A percentile compares a stretch with the other conserved stretches of the same genome.
Conservation (phyloP, 92 coral and sea anemone genomes). For the Siderastrea radians region DNA sequence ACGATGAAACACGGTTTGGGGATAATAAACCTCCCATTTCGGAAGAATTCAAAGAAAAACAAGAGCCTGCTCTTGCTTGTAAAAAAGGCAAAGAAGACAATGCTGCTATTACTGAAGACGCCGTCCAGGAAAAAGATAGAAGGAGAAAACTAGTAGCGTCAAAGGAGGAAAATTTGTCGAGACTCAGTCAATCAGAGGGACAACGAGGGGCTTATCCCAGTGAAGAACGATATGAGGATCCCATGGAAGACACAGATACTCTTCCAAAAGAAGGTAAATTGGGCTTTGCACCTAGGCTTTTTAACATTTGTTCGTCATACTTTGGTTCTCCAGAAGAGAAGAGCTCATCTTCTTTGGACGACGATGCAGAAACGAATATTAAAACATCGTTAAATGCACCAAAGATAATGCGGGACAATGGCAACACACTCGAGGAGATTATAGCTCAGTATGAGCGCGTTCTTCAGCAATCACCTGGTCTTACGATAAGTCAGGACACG, state of each 20-base stretch:
- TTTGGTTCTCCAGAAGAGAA: background rate
- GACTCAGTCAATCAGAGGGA: background rate
- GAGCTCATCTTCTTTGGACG: background rate
- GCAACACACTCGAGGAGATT: slow-evolving; percentile 69
- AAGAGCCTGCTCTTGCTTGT: background rate
- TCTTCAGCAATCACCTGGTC: background rate
- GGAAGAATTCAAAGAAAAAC: background rate
- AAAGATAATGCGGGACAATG: slow-evolving; percentile 48
- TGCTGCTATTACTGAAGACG: background rate
- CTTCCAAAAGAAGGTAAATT: background rate
- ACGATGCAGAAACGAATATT: background rate
- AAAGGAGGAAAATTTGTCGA: too few relatives aligned
- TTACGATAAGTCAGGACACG: background rate
- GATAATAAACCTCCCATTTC: background rate
- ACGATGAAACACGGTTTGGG: background rate
- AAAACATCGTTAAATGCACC: slow-evolving; percentile 40
- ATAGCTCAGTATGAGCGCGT: slow-evolving; percentile 71
- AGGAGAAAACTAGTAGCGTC: too few relatives aligned
- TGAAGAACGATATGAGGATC: background rate
- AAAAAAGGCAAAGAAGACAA: background rate
- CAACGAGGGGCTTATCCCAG: background rate
- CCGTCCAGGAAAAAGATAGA: background rate
- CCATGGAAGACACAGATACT: background rate
- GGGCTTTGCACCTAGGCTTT: background rate
- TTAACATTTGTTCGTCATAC: slow-evolving; percentile 6